Evolutionary conservation across 2,888 invertebrate species (phyloP), one percentile per base, ranked within the genome.

Genomic region (Melanophora roralis): DNA sequence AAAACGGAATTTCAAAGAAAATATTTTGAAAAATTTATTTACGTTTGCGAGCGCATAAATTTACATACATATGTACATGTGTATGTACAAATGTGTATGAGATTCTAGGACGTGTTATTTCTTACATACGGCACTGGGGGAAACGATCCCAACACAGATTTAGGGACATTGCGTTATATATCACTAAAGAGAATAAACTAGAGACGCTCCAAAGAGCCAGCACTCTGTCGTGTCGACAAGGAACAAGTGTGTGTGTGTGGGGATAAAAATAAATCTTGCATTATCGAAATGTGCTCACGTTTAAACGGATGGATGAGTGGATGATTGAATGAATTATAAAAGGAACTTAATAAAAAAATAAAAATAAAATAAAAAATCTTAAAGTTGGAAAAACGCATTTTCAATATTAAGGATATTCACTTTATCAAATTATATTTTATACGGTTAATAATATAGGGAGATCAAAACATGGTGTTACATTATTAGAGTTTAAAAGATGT

Each of bases 231-330:
- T 59, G 8, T 62, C 85, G 65, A n/a, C 21, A 62, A 76, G 72
- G 86, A 88, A 88, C 87, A 88, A 88, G 88, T 88, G 87, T 88
- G 87, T 83, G 83, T 81, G 83, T 81, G 88, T 83, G 83, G 80
- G 85, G 85, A 86, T 87, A 88, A 85, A 88, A 88, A 88, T 88
- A 88, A 86, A 85, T 85, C 64, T 83, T 81, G 83, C 77, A 65
- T 73, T 40, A 62, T 53, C 47, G 69, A 74, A 71, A 81, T 73
- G 57, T 76, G 73, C 55, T 67, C 69, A 69, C 71, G 27, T 27
- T 5, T 71, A 74, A 62, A 47, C 16, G 60, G 16, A n/a, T 71
- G 71, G 59, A 9, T 47, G 57, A 16, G 19, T 36, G 57, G 45
- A 36, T 74, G 74, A 49, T 68, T 76, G 49, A 64, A 57, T 76